These are phyloP conservation scores for Cavia porcellus DNA, from an alignment of 2,113 vertebrate genomes.

Conservation along the genomic window DNA sequence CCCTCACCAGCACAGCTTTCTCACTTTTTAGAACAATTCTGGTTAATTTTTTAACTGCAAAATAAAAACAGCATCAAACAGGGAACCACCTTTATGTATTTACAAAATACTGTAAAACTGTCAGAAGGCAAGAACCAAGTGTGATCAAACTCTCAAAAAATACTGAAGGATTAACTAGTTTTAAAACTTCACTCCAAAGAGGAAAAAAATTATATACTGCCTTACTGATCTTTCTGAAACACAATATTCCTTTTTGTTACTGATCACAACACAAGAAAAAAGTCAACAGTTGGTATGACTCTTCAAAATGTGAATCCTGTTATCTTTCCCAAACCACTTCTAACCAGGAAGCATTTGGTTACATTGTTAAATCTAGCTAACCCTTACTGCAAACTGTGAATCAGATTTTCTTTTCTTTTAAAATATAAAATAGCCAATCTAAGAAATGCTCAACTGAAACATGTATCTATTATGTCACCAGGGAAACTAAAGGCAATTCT, in stretches of 20 bases:
- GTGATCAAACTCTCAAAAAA: constrained; percentile 4
- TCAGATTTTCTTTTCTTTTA: constrained; percentile 43
- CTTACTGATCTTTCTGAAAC: constrained; percentile 33
- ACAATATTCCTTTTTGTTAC: constrained; percentile 15
- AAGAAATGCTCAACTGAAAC: not conserved
- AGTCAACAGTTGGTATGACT: not conserved
- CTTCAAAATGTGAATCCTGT: not conserved
- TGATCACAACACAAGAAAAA: not conserved
- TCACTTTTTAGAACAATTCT: not conserved
- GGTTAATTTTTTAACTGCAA: not conserved
- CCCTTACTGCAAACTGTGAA: constrained; percentile 17
- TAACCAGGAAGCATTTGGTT: not conserved
- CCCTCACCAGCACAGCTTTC: not conserved
- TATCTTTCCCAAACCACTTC: constrained; percentile 49
- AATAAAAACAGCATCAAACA: not conserved
- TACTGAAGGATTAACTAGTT: constrained; percentile 51
- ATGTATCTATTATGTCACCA: not conserved
- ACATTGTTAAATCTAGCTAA: not conserved
- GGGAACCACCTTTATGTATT: not conserved
- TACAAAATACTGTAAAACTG: not conserved
- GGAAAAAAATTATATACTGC: not conserved
- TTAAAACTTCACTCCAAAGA: constrained; percentile 8
- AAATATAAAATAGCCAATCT: not conserved
- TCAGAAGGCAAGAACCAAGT: not conserved
- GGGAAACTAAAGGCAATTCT: not conserved